Percentiles rank a stretch among this genome's conserved stretches.
Evolutionary conservation across 1,140 invertebrate species (phyloP).

Genomic region (Dendroctonus ponderosae): DNA sequence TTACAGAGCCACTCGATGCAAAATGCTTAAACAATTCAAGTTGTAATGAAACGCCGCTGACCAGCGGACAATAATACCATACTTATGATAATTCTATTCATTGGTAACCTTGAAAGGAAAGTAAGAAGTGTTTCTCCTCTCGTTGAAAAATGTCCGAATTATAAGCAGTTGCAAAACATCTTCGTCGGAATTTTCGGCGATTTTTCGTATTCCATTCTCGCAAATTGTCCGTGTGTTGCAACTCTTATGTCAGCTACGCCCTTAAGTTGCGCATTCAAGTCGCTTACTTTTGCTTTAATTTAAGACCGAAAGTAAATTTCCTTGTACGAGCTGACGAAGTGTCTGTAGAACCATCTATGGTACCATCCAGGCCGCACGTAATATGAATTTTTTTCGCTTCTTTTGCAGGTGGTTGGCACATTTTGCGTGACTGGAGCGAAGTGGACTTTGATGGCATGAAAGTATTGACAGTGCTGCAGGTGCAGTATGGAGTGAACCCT

Average conservation of each 20-base stretch:
- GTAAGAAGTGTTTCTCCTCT: slow-evolving; percentile 1
- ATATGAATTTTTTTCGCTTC: background rate
- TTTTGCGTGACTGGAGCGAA: slow-evolving; percentile 53
- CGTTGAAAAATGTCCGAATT: too few relatives aligned
- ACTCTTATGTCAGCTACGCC: slow-evolving; percentile 13
- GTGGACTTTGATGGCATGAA: slow-evolving; percentile 51
- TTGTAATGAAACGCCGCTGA: too few relatives aligned
- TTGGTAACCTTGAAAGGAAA: background rate
- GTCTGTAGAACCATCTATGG: background rate
- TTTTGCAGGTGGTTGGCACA: slow-evolving; percentile 55
- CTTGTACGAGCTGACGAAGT: background rate
- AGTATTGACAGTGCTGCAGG: slow-evolving; percentile 51
- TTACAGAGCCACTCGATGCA: too few relatives aligned
- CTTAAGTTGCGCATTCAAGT: slow-evolving; percentile 1
- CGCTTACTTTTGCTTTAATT: slow-evolving; percentile 3
- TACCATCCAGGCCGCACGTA: background rate
- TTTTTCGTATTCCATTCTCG: too few relatives aligned
- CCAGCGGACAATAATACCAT: too few relatives aligned
- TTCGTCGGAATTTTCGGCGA: too few relatives aligned
- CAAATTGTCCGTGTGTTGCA: slow-evolving; percentile 1
- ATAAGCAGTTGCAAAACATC: too few relatives aligned
- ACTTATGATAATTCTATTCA: too few relatives aligned
- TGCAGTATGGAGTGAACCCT: slow-evolving; percentile 52
- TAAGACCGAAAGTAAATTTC: slow-evolving; percentile 10
- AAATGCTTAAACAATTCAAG: too few relatives aligned